Percentiles rank a stretch among this genome's conserved stretches.
phyloP scores from a whole-genome alignment of 2,797 vertebrate species.

The Leuciscus waleckii region DNA sequence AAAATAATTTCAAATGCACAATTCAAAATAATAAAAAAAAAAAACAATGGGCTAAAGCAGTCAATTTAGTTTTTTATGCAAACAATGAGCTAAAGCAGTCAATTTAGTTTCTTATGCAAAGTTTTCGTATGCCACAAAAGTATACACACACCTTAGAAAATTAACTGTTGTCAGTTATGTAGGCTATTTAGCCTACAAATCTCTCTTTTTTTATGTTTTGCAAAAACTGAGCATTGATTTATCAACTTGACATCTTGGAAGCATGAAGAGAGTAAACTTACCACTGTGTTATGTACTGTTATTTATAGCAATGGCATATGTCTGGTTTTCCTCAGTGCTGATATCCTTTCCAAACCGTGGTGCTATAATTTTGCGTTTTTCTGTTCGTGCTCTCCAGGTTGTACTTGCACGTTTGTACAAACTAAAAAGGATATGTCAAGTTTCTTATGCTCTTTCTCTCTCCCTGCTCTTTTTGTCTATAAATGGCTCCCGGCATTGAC shows the following conservation, averaged over 20 bases:
- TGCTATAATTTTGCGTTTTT: neutral
- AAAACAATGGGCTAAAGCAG: neutral
- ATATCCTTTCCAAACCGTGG: neutral
- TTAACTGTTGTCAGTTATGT: neutral
- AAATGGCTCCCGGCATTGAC: constrained; percentile 51
- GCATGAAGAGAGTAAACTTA: constrained; percentile 28
- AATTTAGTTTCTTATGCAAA: too few species aligned
- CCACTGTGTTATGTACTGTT: constrained; percentile 5
- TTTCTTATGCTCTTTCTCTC: constrained; percentile 12
- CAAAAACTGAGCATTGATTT: neutral
- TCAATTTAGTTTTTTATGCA: too few species aligned
- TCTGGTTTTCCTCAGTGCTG: neutral
- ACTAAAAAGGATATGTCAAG: constrained; percentile 11
- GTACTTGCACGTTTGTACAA: constrained; percentile 5
- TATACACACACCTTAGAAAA: neutral
- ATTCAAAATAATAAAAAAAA: neutral
- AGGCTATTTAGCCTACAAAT: neutral
- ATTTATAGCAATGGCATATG: constrained; percentile 30
- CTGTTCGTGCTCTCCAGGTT: neutral
- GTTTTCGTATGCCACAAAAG: neutral
- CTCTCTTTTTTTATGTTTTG: neutral
- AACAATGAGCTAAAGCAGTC: neutral
- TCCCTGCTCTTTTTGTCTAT: constrained; percentile 45
- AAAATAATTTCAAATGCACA: neutral
- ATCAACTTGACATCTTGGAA: neutral